Percentiles rank a stretch among this genome's conserved stretches.
These are phyloP conservation scores for Leptonema lineaticorne DNA, from an alignment of 1,140 invertebrate species.

Conservation along the genomic window DNA sequence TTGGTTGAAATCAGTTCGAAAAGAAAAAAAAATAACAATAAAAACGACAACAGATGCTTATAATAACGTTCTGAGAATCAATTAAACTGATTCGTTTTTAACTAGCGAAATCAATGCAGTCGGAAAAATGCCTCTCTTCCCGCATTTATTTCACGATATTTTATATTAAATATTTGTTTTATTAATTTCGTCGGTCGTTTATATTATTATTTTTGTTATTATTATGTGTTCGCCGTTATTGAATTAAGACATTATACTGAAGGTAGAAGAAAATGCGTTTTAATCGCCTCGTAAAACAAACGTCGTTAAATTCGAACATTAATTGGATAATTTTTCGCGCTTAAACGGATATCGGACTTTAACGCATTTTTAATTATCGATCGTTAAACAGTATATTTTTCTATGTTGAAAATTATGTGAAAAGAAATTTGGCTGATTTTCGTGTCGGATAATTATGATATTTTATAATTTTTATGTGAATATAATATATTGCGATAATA, in stretches of 20 bases:
- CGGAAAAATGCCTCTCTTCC: background rate
- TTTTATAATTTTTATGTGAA: too few relatives aligned
- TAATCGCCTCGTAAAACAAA: constrained; percentile 14
- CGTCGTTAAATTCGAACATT: constrained; percentile 5
- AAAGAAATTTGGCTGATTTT: too few relatives aligned
- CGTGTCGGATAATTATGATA: too few relatives aligned
- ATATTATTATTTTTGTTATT: background rate
- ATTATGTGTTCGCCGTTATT: background rate
- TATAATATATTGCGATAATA: too few relatives aligned
- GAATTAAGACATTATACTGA: constrained; percentile 17
- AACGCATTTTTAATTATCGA: too few relatives aligned
- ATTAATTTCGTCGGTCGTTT: too few relatives aligned
- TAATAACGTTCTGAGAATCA: constrained; percentile 18
- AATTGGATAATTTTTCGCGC: background rate
- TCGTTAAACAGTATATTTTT: too few relatives aligned
- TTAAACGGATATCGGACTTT: too few relatives aligned
- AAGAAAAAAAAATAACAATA: too few relatives aligned
- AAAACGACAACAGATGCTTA: background rate
- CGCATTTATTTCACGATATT: too few relatives aligned
- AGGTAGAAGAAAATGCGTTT: background rate
- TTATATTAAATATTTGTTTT: too few relatives aligned
- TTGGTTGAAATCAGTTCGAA: background rate
- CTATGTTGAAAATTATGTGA: too few relatives aligned
- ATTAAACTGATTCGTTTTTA: constrained; percentile 28
- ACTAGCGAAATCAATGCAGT: constrained; percentile 11